phyloP scores from a whole-genome alignment of 2,113 vertebrate genomes.

The Gobiocypris rarus region DNA sequence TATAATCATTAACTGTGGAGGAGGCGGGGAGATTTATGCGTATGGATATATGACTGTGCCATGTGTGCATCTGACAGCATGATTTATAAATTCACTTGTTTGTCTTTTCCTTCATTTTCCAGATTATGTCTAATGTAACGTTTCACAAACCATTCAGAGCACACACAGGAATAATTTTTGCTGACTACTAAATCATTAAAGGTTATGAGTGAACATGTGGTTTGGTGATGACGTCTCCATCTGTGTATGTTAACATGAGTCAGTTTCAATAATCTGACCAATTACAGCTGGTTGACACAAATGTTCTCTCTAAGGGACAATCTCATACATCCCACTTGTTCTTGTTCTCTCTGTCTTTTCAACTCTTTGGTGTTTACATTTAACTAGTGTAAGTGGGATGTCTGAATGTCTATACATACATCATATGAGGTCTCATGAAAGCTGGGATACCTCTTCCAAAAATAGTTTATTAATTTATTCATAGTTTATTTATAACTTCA shows the following conservation, averaged over 20 bases:
- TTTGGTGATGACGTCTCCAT: constrained; percentile 30
- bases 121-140: constrained; percentile 7
- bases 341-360: constrained; percentile 2
- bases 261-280: constrained; percentile 37
- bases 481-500: not conserved
- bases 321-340: constrained; percentile 30
- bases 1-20: constrained; percentile 39
- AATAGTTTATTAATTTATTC: not conserved
- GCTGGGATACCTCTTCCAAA: not conserved
- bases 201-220: constrained; percentile 27
- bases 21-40: not conserved
- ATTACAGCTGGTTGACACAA: constrained; percentile 37
- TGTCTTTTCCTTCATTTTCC: constrained; percentile 30
- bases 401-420: not conserved
- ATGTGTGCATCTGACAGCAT: constrained; percentile 18
- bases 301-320: constrained; percentile 25
- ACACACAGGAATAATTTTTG: not conserved
- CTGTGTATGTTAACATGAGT: constrained; percentile 38
- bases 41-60: constrained; percentile 4
- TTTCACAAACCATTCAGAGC: not conserved
- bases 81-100: constrained; percentile 19
- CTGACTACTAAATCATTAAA: constrained; percentile 49
- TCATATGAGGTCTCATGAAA: not conserved
- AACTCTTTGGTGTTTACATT: constrained; percentile 19
- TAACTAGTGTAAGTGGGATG: not conserved